These are phyloP conservation scores for Galaxias olidus DNA, from an alignment of 2,797 vertebrate genomes.

Conservation along the genomic window DNA sequence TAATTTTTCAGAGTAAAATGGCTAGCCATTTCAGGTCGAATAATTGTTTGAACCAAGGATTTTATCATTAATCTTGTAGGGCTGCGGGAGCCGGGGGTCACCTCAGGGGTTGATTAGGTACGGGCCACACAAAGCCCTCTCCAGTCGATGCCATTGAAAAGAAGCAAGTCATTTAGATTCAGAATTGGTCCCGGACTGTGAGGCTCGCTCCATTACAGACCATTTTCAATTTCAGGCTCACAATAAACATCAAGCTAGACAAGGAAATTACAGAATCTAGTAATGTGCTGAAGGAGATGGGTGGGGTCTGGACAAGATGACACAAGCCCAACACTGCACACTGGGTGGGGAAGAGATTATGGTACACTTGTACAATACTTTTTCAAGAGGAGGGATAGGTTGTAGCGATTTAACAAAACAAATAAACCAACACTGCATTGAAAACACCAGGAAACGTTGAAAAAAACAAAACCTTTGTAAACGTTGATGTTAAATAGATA, in stretches of 20 bases:
- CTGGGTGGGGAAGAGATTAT: slow-evolving; percentile 81
- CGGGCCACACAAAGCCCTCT: slow-evolving; percentile 97
- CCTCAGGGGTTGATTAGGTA: slow-evolving; percentile 99
- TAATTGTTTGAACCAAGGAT: slow-evolving; percentile 99
- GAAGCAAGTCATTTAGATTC: slow-evolving; percentile 99
- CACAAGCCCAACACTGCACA: slow-evolving; percentile 85
- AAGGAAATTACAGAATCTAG: slow-evolving; percentile 99
- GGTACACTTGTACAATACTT: slow-evolving; percentile 58
- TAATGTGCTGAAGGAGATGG: slow-evolving; percentile 99
- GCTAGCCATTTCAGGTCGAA: slow-evolving; percentile 98
- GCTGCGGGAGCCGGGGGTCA: slow-evolving; percentile 97
- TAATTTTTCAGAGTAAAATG: slow-evolving; percentile 96
- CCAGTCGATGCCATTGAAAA: slow-evolving; percentile 99
- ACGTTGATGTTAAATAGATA: too few relatives aligned
- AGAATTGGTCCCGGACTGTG: slow-evolving; percentile 98
- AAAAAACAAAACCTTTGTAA: too few relatives aligned
- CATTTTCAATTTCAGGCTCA: slow-evolving; percentile 99
- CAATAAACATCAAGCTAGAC: slow-evolving; percentile 99
- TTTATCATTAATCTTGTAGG: slow-evolving; percentile 99
- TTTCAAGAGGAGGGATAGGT: slow-evolving; percentile 23
- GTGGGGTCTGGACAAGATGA: slow-evolving; percentile 93
- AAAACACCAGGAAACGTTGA: too few relatives aligned
- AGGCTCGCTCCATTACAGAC: slow-evolving; percentile 99
- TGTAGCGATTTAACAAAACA: background rate
- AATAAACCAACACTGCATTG: background rate